Conservation (phyloP, 2,113 vertebrate species). For the Tor tambroides region DNA sequence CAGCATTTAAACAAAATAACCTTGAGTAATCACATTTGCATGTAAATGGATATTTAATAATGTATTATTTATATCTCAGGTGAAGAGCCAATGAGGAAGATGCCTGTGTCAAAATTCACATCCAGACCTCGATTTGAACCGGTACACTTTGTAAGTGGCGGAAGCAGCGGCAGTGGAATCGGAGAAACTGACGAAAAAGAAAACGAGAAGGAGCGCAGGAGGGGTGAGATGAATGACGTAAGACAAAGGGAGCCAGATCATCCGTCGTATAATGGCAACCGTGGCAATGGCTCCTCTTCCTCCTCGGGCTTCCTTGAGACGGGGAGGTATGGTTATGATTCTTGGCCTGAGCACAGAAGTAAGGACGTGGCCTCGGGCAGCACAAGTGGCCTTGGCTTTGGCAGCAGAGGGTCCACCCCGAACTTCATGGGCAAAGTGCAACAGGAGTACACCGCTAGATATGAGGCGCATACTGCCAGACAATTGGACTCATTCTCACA, state of each 20-base stretch:
- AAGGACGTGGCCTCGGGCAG: constrained; percentile 58
- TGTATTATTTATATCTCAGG: constrained; percentile 69
- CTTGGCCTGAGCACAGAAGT: constrained; percentile 70
- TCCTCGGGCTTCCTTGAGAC: constrained; percentile 67
- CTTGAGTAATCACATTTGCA: neutral
- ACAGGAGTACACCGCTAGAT: constrained; percentile 77
- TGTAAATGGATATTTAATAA: neutral
- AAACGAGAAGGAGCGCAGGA: constrained; percentile 76
- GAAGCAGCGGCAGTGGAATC: constrained; percentile 74
- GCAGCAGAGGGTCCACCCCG: constrained; percentile 60
- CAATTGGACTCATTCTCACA: constrained; percentile 69
- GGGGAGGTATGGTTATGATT: constrained; percentile 67
- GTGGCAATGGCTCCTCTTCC: constrained; percentile 61
- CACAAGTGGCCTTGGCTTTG: constrained; percentile 68
- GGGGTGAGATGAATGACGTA: constrained; percentile 64
- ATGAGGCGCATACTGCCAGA: constrained; percentile 70
- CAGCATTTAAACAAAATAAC: neutral
- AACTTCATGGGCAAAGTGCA: constrained; percentile 80
- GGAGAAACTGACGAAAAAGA: constrained; percentile 78
- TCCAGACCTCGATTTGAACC: constrained; percentile 91
- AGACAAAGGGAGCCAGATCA: constrained; percentile 73
- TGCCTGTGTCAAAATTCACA: constrained; percentile 84
- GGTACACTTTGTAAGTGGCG: constrained; percentile 93
- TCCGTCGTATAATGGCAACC: constrained; percentile 63
- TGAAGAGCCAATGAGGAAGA: constrained; percentile 89